Evolutionary conservation across 2,888 invertebrate species (phyloP), one percentile per base, ranked within the genome.

Genomic region (Margaritifera margaritifera): DNA sequence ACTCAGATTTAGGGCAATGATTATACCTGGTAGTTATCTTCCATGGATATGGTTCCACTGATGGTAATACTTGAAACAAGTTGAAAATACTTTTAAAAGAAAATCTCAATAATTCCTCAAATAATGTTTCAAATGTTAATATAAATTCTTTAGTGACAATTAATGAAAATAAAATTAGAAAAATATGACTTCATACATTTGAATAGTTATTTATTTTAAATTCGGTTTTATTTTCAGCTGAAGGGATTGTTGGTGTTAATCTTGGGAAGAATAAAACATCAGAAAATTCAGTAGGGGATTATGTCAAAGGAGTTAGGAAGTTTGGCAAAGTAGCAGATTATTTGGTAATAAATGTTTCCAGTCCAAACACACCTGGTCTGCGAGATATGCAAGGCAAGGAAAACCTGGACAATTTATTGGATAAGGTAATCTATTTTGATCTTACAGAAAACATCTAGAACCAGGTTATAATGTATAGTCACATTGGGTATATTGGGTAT

Each of bases 301-400:
- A 97, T 88, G 92, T 94, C n/a, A 89, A 93, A 82, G 99, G 99
- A 15, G 93, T 99, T 0, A 90, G 93, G 73, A 93, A 92, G 81
- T 98, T 99, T 90, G 93, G 94, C 27, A 91, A 93, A 52, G 90
- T 95, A 56, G 96, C 97, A 2, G 98, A 99, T 90, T 99, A 99
- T 90, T 93, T 99, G 83, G 99, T 99, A 0, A 94, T 99, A 71
- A 99, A 99, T 90, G 92, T 99, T 6, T 98, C 97, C 87, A 96
- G 98, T 89, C 99, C 99, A 0, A 99, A 99, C 87, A 99, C 99
- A 0, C 95, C 96, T 3, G 97, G 97, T 0, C 91, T 99, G 63
- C 92, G 98, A 69, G 92, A 93, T 69, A 91, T 98, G 87, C 99
- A 99, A 89, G 92, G 91, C 42, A 95, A 94, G 89, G 92, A 94